These are phyloP conservation scores for Ailuropoda melanoleuca DNA, from an alignment of 2,113 vertebrate genomes.

Conservation along the genomic window DNA sequence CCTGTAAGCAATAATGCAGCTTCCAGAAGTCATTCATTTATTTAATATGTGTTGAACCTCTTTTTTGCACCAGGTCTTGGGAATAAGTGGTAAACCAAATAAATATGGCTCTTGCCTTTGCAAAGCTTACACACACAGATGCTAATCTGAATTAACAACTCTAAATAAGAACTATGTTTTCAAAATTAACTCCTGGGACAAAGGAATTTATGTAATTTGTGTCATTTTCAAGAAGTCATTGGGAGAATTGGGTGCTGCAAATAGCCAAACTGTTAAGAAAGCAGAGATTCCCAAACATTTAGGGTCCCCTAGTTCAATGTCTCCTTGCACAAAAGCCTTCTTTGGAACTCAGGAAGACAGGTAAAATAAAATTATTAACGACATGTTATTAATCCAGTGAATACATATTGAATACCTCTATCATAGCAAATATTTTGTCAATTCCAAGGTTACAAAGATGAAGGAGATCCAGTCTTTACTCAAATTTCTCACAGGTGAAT, in stretches of 20 bases:
- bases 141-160: slow-evolving; percentile 21
- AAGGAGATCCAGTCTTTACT: not conserved
- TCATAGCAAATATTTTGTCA: not conserved
- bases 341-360: not conserved
- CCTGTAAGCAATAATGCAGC: not conserved
- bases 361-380: not conserved
- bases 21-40: not conserved
- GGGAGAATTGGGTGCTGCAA: not conserved
- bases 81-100: not conserved
- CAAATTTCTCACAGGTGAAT: not conserved
- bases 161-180: slow-evolving; percentile 2
- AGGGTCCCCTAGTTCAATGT: not conserved
- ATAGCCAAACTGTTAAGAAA: not conserved
- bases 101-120: not conserved
- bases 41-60: not conserved
- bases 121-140: not conserved
- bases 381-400: not conserved
- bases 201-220: not conserved
- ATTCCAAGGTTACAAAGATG: not conserved
- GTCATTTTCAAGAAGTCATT: not conserved
- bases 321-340: not conserved
- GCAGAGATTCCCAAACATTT: not conserved
- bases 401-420: not conserved
- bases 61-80: not conserved
- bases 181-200: not conserved